Conservation (phyloP, 2,113 vertebrate genomes). For the Nycticebus coucang region DNA sequence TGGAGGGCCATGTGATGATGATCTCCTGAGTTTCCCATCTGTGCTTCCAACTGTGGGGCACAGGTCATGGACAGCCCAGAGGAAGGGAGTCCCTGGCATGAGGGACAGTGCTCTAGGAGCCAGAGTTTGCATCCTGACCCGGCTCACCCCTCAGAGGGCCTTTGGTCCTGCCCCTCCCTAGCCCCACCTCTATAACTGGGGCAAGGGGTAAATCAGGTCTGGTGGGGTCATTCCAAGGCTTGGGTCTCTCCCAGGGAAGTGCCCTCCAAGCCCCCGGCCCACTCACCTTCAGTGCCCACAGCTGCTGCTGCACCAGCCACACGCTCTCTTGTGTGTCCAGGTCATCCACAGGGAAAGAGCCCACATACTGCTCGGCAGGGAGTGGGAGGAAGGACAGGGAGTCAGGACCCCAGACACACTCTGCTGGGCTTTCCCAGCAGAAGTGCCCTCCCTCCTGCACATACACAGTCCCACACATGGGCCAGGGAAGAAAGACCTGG, state of each 20-base stretch:
- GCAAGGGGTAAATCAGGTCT: background rate
- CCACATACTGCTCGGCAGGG: conserved; percentile 89
- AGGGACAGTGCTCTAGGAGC: background rate
- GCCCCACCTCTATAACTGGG: background rate
- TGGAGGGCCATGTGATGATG: background rate
- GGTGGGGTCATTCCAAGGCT: background rate
- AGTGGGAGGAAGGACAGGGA: too few relatives aligned
- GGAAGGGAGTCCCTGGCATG: background rate
- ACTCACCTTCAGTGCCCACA: conserved; percentile 89
- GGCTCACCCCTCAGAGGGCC: background rate
- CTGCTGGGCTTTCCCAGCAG: background rate
- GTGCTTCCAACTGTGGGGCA: background rate
- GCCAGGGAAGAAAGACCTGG: background rate
- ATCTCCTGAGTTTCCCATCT: background rate
- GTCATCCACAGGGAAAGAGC: conserved; percentile 93
- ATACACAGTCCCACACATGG: background rate
- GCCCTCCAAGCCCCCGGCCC: too few relatives aligned
- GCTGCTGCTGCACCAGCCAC: conserved; percentile 87
- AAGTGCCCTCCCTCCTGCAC: background rate
- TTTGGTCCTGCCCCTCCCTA: background rate
- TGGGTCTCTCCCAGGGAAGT: background rate
- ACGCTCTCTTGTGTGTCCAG: conserved; percentile 89
- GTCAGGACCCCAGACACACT: background rate
- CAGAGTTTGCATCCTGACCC: background rate
- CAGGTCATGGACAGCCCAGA: background rate